Evolutionary conservation across 2,113 vertebrate species (phyloP), one percentile per base, ranked within the genome.

Genomic region (Chitala chitala): DNA sequence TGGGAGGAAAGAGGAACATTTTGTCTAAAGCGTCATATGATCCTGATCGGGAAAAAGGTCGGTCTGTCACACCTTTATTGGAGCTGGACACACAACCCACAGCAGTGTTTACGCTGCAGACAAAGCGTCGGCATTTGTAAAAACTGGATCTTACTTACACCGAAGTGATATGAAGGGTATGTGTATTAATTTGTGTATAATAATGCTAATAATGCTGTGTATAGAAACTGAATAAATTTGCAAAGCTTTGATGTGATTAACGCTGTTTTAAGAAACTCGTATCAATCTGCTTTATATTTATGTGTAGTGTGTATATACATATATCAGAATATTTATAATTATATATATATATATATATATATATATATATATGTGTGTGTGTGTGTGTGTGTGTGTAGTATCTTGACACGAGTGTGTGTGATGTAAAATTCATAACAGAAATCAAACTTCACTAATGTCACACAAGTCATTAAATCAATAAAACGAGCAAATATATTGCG

Each of bases 11-110:
- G 42, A 70, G 53, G 76, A 77, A 38, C 31, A 40, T 17, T 66
- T 64, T 36, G 29, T 56, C 42, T 46, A 20, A 51, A n/a, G n/a
- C 36, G 78, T 83, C 82, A 83, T 80, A 73, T 82, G 82, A 82
- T 58, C 58, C n/a, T 38, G 38, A 36, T 55, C 50, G 48, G 48
- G 75, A 74, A 82, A 75, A 72, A 78, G 55, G 71, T 33, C 42
- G 5, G 44, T 50, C 75, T 75, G 73, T 77, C 82, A 20, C 76
- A 80, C 77, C 78, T 76, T 77, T 82, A 55, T 76, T 80, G 38
- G 40, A 69, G 65, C 73, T 38, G 64, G n/a, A 71, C 71, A 65
- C 59, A 50, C 71, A 26, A 51, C 40, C 17, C 22, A 50, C 61
- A 61, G 55, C 48, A 56, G 38, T 56, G 73, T 72, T 63, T 63